phyloP scores from a whole-genome alignment of 2,797 vertebrate genomes.

The Crocodylus rhombifer region DNA sequence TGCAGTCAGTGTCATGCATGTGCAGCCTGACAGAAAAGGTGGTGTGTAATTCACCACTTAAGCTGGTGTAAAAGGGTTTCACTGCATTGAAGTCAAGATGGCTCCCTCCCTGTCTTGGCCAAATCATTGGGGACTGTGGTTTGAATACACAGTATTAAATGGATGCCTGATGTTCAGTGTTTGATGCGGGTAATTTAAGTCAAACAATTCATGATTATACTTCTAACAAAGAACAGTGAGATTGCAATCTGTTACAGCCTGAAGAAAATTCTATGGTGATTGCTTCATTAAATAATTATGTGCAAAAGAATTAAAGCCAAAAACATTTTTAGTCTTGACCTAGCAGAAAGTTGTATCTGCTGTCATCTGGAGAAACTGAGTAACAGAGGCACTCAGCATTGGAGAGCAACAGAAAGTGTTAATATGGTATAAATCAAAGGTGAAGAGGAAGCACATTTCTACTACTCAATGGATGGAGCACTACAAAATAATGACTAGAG shows the following conservation, averaged over 20 bases:
- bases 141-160: no score
- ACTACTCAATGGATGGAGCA: neutral
- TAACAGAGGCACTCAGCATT: fast-evolving
- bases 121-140: fast-evolving
- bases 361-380: neutral
- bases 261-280: neutral
- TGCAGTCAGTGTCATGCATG: neutral
- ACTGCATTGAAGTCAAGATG: neutral
- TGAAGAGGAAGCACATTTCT: neutral
- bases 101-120: neutral
- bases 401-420: neutral
- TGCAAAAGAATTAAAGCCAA: neutral
- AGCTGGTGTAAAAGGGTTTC: neutral
- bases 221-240: fast-evolving
- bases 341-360: neutral
- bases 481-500: neutral
- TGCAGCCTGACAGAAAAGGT: neutral
- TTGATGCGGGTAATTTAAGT: fast-evolving
- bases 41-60: neutral
- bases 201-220: fast-evolving
- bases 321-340: neutral
- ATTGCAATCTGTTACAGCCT: neutral
- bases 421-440: fast-evolving
- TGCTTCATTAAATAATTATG: neutral
- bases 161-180: fast-evolving